These are phyloP conservation scores for Lepisosteus osseus DNA, from an alignment of 2,113 vertebrate genomes.

Conservation along the genomic window DNA sequence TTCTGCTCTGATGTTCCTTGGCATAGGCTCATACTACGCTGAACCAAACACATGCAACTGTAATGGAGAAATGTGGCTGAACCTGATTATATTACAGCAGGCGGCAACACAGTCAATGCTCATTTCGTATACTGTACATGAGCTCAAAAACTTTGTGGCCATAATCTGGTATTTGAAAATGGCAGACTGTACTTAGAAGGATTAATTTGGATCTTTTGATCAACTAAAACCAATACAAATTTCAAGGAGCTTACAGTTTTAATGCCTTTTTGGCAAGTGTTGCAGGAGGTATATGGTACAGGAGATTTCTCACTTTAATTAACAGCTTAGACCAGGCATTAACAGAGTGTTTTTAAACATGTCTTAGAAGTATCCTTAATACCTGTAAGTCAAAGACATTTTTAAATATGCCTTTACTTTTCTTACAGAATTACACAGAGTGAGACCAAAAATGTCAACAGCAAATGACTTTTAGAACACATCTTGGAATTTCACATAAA, in stretches of 20 bases:
- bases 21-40: too few species aligned
- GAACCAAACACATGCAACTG: too few species aligned
- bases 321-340: conserved; percentile 35
- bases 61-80: too few species aligned
- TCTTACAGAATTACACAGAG: too few species aligned
- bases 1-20: too few species aligned
- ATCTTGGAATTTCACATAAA: too few species aligned
- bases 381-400: background rate
- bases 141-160: background rate
- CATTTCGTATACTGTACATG: too few species aligned
- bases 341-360: conserved; percentile 35
- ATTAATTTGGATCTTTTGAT: conserved; percentile 40
- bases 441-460: too few species aligned
- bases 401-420: too few species aligned
- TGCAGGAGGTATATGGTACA: background rate
- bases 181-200: conserved; percentile 14
- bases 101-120: too few species aligned
- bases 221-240: conserved; percentile 36
- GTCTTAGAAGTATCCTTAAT: conserved; percentile 34
- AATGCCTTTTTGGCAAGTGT: conserved; percentile 36
- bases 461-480: too few species aligned
- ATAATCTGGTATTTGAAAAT: conserved; percentile 3
- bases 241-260: conserved; percentile 36
- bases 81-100: too few species aligned
- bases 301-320: conserved; percentile 57